Base-by-base conservation (phyloP, 1,140 invertebrate species). In the Homalodisca vitripennis region DNA sequence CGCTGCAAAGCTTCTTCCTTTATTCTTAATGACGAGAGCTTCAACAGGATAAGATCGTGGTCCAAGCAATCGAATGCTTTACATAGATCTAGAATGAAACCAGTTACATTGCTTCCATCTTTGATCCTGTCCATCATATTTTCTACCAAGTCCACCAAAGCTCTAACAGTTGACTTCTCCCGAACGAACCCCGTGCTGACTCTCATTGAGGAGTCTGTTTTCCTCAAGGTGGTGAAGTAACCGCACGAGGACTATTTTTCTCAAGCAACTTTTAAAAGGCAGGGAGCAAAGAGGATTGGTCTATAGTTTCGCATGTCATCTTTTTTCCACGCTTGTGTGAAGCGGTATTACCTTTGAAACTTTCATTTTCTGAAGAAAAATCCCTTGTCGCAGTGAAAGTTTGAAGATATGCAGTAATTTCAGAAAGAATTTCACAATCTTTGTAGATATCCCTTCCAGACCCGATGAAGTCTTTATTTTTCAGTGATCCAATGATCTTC, bases 41-140 rank as follows among this genome's bases (percentile, higher is more conserved):
- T 60, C 2, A 24, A 30, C 27, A 60, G n/a, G 24, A 60, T 27
- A 6, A 60, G 26, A 26, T 60, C 55, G 24, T 27, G 55, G 29
- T 10, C 55, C 24, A 60, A 60, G 55, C 55, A 60, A 29, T 60
- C 55, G 29, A 60, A 60, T 60, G 26, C 55, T 29, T 60, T 60
- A 27, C 55, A 27, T 29, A 60, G 26, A n/a, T 60, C 55, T 6
- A 60, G 6, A 30, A 60, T 27, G 10, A 60, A 14, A 27, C 22
- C 27, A 10, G 22, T 60, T 12, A 60, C 55, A 60, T 26, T 60
- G 22, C 22, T 53, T 6, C 26, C 26, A 6, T 29, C 55, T 60
- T 60, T 26, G 2, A 60, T 27, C 6, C 27, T 6, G 26, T 60
- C 55, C 2, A 27, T 29, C 6, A 41, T 17, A 41, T 41, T 10